Base-by-base conservation (phyloP, 64 coral and sea anemone genomes). In the Pocillopora verrucosa region DNA sequence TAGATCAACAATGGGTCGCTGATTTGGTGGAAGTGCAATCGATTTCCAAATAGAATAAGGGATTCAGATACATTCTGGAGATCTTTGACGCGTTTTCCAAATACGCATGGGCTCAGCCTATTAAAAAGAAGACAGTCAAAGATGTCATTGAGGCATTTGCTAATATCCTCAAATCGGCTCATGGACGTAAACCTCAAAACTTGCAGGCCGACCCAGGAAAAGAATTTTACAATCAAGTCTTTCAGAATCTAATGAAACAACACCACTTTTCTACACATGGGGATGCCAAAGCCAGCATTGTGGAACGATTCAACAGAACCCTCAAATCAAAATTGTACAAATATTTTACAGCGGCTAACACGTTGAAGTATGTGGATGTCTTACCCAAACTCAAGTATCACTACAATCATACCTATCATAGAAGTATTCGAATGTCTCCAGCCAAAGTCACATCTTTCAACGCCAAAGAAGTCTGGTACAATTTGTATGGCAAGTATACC, bases 321-420 rank as follows among this genome's bases (percentile, higher is more conserved):
- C 61, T 88, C 12, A 89, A 89, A 36, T 13, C 20, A 13, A 77
- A 59, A 60, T 20, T 94, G 38, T 94, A 70, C 14, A 34, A 61
- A 0, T 89, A 89, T 37, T 94, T 84, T 17, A 89, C 92, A 11
- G 80, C 59, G 58, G 69, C 45, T 24, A 93, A 89, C 36, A 89
- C 87, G 2, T 36, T 58, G 17, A 30, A 65, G 0, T 89, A 79
- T 19, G 5, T 88, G 22, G 5, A 74, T 2, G 82, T 76, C 0
- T 24, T 88, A 5, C 77, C 63, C 5, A 37, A 82, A 10, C 34
- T 88, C 15, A 59, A 83, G 11, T 35, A 82, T 14, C 20, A 34
- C 1, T 93, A 93, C 74, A 94, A 89, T 56, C 10, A 16, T 56
- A 41, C 84, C 0, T 9, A 41, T 3, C 86, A 88, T 63, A 22